A percentile compares a stretch with the other conserved stretches of the same genome.
phyloP scores from a whole-genome alignment of 2,797 vertebrate species.

The Molossus alvarezi region DNA sequence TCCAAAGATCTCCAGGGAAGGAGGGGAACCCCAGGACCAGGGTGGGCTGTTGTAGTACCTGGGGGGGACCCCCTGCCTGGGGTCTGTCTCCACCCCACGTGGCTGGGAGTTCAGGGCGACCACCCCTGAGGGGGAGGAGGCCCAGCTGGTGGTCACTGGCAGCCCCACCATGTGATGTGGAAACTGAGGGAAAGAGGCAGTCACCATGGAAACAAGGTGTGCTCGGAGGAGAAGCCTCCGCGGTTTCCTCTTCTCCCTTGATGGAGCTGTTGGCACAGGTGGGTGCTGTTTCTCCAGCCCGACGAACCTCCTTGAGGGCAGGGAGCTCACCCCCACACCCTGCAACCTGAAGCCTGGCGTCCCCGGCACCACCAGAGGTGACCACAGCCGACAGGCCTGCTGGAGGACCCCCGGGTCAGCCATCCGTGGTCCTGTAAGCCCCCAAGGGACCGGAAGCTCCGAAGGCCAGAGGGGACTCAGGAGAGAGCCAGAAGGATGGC shows the following conservation, averaged over 20 bases:
- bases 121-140: background rate
- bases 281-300: background rate
- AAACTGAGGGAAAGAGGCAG: background rate
- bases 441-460: too few species aligned
- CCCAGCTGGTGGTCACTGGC: rapidly evolving
- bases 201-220: background rate
- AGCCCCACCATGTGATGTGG: background rate
- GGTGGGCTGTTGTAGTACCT: background rate
- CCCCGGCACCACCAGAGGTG: background rate
- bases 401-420: background rate
- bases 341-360: background rate
- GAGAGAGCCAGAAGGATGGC: background rate
- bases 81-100: too few species aligned
- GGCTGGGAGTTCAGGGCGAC: too few species aligned
- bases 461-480: rapidly evolving
- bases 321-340: background rate
- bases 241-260: background rate
- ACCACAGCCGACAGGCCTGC: rapidly evolving
- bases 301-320: rapidly evolving
- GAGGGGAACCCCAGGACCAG: background rate
- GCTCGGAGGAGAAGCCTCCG: background rate
- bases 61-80: background rate
- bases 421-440: background rate
- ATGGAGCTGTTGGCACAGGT: rapidly evolving
- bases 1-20: background rate